Conservation (phyloP, 2,888 invertebrate species). For the Gandaritis pyraliata region DNA sequence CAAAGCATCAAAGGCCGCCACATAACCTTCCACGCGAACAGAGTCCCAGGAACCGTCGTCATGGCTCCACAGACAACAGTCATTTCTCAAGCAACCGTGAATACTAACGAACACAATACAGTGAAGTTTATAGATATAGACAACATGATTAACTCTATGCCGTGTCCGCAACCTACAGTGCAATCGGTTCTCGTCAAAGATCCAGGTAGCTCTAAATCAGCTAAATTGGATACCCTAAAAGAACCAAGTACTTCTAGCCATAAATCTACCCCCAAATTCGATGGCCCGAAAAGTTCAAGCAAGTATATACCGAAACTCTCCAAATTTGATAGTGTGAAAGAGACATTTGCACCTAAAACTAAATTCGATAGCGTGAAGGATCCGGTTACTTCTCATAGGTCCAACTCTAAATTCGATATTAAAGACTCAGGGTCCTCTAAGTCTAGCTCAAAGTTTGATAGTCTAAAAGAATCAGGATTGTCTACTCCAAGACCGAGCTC, state of each 20-base stretch:
- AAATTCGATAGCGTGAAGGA: constrained; percentile 12
- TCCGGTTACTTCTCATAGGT: constrained; percentile 6
- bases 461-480: constrained; percentile 40
- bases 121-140: constrained; percentile 71
- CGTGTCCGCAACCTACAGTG: constrained; percentile 46
- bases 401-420: constrained; percentile 12
- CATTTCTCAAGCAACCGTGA: constrained; percentile 70
- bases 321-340: constrained; percentile 61
- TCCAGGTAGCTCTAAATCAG: constrained; percentile 50
- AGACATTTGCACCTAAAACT: neutral
- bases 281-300: constrained; percentile 6
- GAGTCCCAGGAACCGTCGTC: constrained; percentile 72
- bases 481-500: neutral
- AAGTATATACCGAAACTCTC: constrained; percentile 29
- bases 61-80: constrained; percentile 75
- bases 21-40: constrained; percentile 70
- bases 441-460: constrained; percentile 63
- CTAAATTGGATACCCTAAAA: constrained; percentile 63
- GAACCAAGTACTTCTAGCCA: neutral
- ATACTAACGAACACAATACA: constrained; percentile 50
- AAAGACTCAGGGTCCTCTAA: constrained; percentile 9
- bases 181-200: constrained; percentile 71
- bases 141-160: constrained; percentile 67
- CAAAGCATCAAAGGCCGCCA: constrained; percentile 67
- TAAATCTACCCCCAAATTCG: constrained; percentile 5